Evolutionary conservation across 2,113 vertebrate species (phyloP).

Genomic region (Anoura caudifer): DNA sequence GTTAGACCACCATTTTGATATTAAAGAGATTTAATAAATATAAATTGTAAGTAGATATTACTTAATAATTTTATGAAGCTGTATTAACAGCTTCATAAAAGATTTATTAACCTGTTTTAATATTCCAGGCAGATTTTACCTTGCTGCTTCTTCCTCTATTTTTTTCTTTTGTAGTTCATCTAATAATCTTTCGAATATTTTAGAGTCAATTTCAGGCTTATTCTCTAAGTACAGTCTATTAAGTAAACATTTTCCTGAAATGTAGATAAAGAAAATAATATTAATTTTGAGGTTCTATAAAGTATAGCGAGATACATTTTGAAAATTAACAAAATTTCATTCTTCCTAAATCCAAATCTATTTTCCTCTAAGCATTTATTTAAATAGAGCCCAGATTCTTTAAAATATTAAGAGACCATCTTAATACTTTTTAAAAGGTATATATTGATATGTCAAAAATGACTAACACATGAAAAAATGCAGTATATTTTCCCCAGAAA

Average conservation of each 20-base stretch:
- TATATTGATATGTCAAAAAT: background rate
- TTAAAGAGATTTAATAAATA: background rate
- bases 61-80: too few relatives aligned
- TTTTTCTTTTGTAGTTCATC: conserved; percentile 74
- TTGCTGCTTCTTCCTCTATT: conserved; percentile 68
- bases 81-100: background rate
- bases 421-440: background rate
- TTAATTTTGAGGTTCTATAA: conserved; percentile 28
- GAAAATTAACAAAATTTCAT: conserved; percentile 9
- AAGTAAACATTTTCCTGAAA: conserved; percentile 79
- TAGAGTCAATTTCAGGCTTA: conserved; percentile 79
- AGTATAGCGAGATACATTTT: background rate
- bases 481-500: background rate
- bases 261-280: conserved; percentile 54
- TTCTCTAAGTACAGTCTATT: conserved; percentile 75
- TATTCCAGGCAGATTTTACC: conserved; percentile 67
- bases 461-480: conserved; percentile 22
- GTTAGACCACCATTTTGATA: background rate
- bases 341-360: background rate
- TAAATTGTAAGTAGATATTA: background rate
- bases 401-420: background rate
- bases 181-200: conserved; percentile 78
- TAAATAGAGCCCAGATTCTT: background rate
- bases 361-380: background rate
- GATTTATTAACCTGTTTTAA: background rate